Percentiles rank a stretch among this genome's conserved stretches.
These are phyloP conservation scores for Bombus ignitus DNA, from an alignment of 1,140 invertebrate genomes.

Conservation along the genomic window DNA sequence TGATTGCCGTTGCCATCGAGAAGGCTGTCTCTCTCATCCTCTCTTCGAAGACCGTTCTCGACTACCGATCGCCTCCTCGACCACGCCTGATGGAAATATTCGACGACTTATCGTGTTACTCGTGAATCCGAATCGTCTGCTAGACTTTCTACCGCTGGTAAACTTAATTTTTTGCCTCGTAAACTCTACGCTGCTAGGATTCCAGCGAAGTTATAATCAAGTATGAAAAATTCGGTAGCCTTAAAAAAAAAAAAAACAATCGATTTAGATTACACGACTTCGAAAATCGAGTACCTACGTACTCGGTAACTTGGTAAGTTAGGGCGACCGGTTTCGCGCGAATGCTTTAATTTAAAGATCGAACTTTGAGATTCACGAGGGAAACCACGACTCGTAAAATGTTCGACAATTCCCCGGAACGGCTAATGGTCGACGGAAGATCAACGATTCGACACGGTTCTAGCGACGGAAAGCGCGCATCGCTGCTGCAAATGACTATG, in stretches of 20 bases:
- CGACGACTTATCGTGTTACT: conserved; percentile 9
- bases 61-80: background rate
- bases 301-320: background rate
- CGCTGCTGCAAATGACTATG: conserved; percentile 27
- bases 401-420: background rate
- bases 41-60: background rate
- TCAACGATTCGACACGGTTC: conserved; percentile 2
- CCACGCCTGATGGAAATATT: conserved; percentile 3
- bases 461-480: background rate
- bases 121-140: background rate
- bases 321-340: background rate
- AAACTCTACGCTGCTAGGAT: background rate
- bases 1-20: conserved; percentile 58
- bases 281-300: background rate
- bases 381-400: background rate
- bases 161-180: conserved; percentile 36
- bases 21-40: too few species aligned
- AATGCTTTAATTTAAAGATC: background rate
- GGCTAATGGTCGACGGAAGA: conserved; percentile 1
- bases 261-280: background rate
- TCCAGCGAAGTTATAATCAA: background rate
- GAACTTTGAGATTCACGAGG: background rate
- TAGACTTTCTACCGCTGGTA: background rate
- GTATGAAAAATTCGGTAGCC: background rate
- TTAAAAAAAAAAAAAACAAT: background rate